A percentile compares a stretch with the other conserved stretches of the same genome.
Conservation (phyloP, 2,888 invertebrate genomes). For the Lumbricus terrestris region DNA sequence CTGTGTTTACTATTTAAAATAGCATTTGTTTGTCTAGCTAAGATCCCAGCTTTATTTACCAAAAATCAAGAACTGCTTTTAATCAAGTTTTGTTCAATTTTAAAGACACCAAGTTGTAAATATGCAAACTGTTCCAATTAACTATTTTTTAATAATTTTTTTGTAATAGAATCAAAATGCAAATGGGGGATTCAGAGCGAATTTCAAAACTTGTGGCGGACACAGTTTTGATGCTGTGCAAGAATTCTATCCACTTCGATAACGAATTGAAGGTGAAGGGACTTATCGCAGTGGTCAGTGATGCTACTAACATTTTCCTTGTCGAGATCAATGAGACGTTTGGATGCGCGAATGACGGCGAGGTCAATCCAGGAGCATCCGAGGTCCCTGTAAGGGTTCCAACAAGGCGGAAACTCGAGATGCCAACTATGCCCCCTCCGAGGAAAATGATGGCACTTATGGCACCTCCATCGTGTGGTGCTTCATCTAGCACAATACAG, state of each 20-base stretch:
- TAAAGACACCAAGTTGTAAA: too few relatives aligned
- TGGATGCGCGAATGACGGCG: neutral
- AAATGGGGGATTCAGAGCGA: neutral
- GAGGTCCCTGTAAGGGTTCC: neutral
- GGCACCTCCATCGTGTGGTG: neutral
- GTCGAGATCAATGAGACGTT: neutral
- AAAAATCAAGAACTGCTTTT: too few relatives aligned
- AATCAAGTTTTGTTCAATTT: too few relatives aligned
- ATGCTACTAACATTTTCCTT: neutral
- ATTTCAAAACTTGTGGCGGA: neutral
- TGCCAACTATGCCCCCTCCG: neutral
- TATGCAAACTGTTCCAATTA: neutral
- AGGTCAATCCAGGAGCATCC: neutral
- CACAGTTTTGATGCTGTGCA: constrained; percentile 11
- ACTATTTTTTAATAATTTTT: neutral
- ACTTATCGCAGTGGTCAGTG: neutral
- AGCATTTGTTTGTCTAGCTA: too few relatives aligned
- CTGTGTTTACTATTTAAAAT: too few relatives aligned
- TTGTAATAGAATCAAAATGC: neutral
- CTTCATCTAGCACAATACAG: neutral
- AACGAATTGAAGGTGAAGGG: neutral
- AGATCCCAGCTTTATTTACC: too few relatives aligned
- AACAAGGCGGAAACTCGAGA: neutral
- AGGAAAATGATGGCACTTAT: constrained; percentile 5
- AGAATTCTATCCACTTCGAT: neutral